phyloP scores from a whole-genome alignment of 2,797 vertebrate species.

The Megalops cyprinoides region DNA sequence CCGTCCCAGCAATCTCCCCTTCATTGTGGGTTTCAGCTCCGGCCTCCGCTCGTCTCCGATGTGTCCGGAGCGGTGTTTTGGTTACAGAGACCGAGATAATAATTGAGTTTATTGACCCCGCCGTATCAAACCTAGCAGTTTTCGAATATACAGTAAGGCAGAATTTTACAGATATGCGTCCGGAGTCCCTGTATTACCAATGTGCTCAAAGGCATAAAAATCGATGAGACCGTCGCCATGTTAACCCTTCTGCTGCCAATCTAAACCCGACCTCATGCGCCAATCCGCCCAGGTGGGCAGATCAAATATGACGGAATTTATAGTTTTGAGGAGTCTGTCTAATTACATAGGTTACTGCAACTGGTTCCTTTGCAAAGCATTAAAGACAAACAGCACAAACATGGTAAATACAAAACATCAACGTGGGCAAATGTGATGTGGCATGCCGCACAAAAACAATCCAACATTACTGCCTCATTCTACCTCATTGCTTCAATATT shows the following conservation, averaged over 20 bases:
- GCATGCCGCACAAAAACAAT: background rate
- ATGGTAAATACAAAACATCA: background rate
- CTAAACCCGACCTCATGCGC: too few relatives aligned
- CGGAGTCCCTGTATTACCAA: constrained; percentile 40
- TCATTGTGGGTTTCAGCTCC: constrained; percentile 78
- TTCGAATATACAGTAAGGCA: constrained; percentile 63
- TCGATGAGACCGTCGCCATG: constrained; percentile 14
- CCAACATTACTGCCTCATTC: background rate
- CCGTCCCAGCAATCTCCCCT: constrained; percentile 76
- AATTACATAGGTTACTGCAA: too few relatives aligned
- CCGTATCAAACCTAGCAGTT: constrained; percentile 54
- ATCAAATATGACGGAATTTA: background rate
- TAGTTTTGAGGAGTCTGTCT: background rate
- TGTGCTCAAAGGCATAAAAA: constrained; percentile 32
- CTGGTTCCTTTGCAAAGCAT: background rate
- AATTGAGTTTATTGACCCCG: constrained; percentile 52
- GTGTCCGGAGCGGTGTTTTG: constrained; percentile 66
- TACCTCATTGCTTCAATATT: too few relatives aligned
- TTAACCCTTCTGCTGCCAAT: constrained; percentile 18
- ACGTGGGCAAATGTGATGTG: background rate
- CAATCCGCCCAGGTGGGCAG: too few relatives aligned
- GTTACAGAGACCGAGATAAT: constrained; percentile 54
- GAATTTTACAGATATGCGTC: constrained; percentile 66
- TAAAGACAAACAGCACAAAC: background rate
- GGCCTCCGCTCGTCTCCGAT: constrained; percentile 73